phyloP scores from a whole-genome alignment of 2,888 invertebrate species.

The Orchesella flavescens region DNA sequence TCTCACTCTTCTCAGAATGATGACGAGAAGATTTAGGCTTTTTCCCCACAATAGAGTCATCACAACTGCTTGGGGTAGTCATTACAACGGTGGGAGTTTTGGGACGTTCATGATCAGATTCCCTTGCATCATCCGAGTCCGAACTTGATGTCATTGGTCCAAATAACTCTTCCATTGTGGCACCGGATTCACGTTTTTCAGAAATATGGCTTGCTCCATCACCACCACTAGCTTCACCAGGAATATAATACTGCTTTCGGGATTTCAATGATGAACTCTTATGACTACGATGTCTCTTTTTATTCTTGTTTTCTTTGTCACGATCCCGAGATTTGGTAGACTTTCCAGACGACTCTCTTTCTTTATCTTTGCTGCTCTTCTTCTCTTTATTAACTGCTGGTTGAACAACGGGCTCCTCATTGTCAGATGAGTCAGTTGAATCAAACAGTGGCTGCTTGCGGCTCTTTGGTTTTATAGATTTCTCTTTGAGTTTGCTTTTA shows the following conservation, averaged over 20 bases:
- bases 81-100: slow-evolving; percentile 65
- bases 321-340: slow-evolving; percentile 43
- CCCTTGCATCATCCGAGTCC: slow-evolving; percentile 59
- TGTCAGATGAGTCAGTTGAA: slow-evolving; percentile 67
- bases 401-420: slow-evolving; percentile 34
- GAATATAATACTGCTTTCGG: slow-evolving; percentile 59
- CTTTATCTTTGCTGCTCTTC: slow-evolving; percentile 50
- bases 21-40: slow-evolving; percentile 48
- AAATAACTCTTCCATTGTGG: slow-evolving; percentile 70
- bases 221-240: slow-evolving; percentile 61
- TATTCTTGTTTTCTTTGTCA: slow-evolving; percentile 63
- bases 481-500: slow-evolving; percentile 64
- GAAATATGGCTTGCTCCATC: slow-evolving; percentile 50
- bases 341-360: slow-evolving; percentile 26
- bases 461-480: slow-evolving; percentile 64
- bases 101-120: slow-evolving; percentile 64
- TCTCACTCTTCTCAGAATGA: slow-evolving; percentile 43
- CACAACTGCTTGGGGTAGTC: slow-evolving; percentile 54
- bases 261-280: slow-evolving; percentile 63
- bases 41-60: slow-evolving; percentile 44
- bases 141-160: slow-evolving; percentile 70
- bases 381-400: slow-evolving; percentile 34
- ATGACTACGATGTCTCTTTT: slow-evolving; percentile 61
- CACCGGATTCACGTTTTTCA: slow-evolving; percentile 65
- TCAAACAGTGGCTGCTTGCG: slow-evolving; percentile 69